Percentiles rank a stretch among this genome's conserved stretches.
Conservation (phyloP, 2,113 vertebrate genomes). For the Bufo gargarizans region DNA sequence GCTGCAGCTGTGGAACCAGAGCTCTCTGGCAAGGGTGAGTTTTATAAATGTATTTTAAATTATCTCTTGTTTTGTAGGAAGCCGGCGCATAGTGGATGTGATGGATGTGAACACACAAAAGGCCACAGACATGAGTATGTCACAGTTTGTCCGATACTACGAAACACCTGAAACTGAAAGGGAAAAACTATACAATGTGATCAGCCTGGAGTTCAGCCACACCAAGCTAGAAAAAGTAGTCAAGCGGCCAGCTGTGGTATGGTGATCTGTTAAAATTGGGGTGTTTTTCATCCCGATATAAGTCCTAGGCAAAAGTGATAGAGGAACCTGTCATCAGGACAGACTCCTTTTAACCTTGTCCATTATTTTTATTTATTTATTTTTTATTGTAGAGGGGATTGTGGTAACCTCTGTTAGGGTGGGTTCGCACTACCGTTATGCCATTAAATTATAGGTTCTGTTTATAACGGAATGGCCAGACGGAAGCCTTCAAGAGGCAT, state of each 20-base stretch:
- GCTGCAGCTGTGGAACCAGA: too few species aligned
- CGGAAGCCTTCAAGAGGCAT: too few species aligned
- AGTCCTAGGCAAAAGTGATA: background rate
- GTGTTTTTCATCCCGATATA: background rate
- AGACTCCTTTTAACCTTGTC: background rate
- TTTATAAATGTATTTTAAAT: background rate
- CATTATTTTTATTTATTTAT: too few species aligned
- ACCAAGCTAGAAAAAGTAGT: constrained; percentile 94
- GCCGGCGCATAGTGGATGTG: constrained; percentile 92
- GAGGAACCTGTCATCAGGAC: background rate
- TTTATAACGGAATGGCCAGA: too few species aligned
- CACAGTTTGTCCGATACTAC: constrained; percentile 94
- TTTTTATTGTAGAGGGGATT: too few species aligned
- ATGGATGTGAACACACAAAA: constrained; percentile 98
- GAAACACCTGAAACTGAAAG: constrained; percentile 91
- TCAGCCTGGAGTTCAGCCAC: constrained; percentile 98
- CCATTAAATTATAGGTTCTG: too few species aligned
- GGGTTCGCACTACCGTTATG: too few species aligned
- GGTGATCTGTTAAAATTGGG: constrained; percentile 24
- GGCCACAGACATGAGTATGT: constrained; percentile 97
- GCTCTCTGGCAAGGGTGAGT: too few species aligned
- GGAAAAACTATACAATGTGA: constrained; percentile 97
- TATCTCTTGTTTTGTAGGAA: constrained; percentile 75
- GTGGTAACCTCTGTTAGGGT: too few species aligned
- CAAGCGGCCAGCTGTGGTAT: constrained; percentile 93